Conservation (phyloP, 2,113 vertebrate genomes). For the Aspiorhynchus laticeps region DNA sequence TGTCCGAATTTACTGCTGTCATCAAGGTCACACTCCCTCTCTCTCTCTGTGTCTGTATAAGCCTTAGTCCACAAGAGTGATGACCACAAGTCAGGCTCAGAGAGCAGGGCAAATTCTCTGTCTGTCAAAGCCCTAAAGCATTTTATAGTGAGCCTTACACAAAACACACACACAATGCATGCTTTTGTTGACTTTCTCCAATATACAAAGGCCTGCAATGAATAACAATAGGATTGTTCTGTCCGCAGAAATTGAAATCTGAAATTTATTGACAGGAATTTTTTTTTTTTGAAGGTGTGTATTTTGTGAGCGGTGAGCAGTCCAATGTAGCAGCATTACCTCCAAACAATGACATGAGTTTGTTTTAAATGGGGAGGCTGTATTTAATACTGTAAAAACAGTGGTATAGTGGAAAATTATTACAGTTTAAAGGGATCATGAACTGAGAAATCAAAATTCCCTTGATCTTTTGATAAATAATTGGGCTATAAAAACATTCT, state of each 20-base stretch:
- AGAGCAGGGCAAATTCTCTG: conserved; percentile 35
- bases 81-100: conserved; percentile 36
- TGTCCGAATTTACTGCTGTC: conserved; percentile 46
- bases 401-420: too few relatives aligned
- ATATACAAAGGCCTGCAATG: not conserved
- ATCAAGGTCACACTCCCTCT: conserved; percentile 44
- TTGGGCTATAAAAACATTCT: too few relatives aligned
- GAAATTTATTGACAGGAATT: not conserved
- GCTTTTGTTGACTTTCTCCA: conserved; percentile 6
- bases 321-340: not conserved
- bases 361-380: too few relatives aligned
- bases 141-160: conserved; percentile 35
- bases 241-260: not conserved
- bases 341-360: not conserved
- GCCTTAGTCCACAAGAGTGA: conserved; percentile 38
- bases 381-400: too few relatives aligned
- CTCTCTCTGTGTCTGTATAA: conserved; percentile 33
- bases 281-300: not conserved
- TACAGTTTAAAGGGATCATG: too few relatives aligned
- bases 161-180: not conserved
- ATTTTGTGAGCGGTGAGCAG: not conserved
- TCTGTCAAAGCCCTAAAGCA: conserved; percentile 46
- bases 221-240: not conserved
- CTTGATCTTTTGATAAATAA: too few relatives aligned
- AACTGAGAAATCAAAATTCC: too few relatives aligned